These are phyloP conservation scores for Ptilonorhynchus violaceus DNA, from an alignment of 2,113 vertebrate genomes.

Conservation along the genomic window DNA sequence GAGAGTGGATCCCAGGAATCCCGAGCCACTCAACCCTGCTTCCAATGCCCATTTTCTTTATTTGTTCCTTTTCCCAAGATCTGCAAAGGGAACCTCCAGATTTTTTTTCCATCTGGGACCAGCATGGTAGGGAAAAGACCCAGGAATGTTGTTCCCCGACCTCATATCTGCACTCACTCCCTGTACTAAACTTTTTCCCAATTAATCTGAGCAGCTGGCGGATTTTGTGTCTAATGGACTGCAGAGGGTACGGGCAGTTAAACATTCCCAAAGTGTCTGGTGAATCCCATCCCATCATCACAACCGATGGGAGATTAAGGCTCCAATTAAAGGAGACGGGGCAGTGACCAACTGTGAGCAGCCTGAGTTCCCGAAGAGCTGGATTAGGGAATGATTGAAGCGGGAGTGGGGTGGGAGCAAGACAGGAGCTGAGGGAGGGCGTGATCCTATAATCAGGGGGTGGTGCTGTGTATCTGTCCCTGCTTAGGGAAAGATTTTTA, in stretches of 20 bases:
- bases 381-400: neutral
- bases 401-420: neutral
- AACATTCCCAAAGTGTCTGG: constrained; percentile 40
- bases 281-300: constrained; percentile 23
- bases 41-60: neutral
- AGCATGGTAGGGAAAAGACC: rapidly evolving
- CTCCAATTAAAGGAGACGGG: constrained; percentile 52
- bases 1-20: neutral
- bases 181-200: neutral
- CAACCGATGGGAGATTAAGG: constrained; percentile 19
- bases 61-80: neutral
- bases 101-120: neutral
- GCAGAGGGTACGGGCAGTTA: constrained; percentile 9
- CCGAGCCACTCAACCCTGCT: neutral
- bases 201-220: constrained; percentile 39
- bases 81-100: neutral
- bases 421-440: neutral
- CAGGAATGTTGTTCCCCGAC: no score
- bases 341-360: constrained; percentile 1
- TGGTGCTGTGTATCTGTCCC: neutral
- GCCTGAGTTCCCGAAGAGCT: neutral
- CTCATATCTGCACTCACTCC: neutral
- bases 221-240: constrained; percentile 54
- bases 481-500: neutral
- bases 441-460: neutral